Conservation (phyloP, 2,113 vertebrate species). For the Peucedramus taeniatus region DNA sequence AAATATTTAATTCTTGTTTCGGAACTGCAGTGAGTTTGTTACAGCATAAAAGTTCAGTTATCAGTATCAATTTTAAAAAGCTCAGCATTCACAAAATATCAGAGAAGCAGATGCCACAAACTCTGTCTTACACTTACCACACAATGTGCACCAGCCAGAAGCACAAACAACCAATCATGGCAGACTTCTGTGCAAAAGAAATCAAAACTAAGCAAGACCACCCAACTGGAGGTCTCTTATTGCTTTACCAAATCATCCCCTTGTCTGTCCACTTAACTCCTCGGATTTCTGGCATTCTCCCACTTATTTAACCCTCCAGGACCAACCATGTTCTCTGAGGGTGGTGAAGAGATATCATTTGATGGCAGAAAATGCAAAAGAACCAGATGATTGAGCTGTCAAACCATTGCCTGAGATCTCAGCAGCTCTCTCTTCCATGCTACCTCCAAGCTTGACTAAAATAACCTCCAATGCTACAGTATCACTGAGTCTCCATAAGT, state of each 20-base stretch:
- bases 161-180: background rate
- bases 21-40: background rate
- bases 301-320: background rate
- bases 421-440: background rate
- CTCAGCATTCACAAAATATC: background rate
- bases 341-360: background rate
- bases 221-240: background rate
- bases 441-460: conserved; percentile 49
- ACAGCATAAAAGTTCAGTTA: background rate
- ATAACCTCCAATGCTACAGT: conserved; percentile 44
- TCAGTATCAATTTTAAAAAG: background rate
- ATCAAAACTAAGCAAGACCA: background rate
- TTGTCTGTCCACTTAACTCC: background rate
- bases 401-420: conserved; percentile 23
- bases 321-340: background rate
- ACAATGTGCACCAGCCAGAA: background rate
- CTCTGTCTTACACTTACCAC: background rate
- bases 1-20: background rate
- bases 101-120: background rate
- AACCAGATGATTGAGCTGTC: background rate
- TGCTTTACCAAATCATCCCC: background rate
- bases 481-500: conserved; percentile 57
- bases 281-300: background rate
- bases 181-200: background rate
- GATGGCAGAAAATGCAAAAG: background rate